A percentile compares a stretch with the other conserved stretches of the same genome.
Evolutionary conservation across 2,888 invertebrate species (phyloP).

Genomic region (Escarpia spicata): DNA sequence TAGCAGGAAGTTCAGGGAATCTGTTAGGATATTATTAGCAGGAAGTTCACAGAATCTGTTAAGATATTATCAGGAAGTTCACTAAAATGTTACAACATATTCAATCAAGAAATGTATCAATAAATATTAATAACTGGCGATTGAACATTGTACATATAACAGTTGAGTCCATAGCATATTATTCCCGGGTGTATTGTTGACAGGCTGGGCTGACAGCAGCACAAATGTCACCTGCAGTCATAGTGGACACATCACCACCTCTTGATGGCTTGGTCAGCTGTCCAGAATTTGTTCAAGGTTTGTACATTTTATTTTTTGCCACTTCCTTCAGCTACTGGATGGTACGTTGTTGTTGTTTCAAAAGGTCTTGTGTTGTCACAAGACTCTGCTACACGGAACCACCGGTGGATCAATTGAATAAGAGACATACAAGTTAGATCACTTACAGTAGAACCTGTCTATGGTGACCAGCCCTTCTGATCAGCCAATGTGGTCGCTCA

Average conservation of each 20-base stretch:
- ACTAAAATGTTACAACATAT: no score
- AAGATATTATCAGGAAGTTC: no score
- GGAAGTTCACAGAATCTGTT: no score
- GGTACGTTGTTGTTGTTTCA: not conserved
- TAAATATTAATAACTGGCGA: no score
- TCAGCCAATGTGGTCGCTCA: no score
- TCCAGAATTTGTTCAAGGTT: constrained; percentile 3
- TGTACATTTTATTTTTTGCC: not conserved
- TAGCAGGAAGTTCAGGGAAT: no score
- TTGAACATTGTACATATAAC: not conserved
- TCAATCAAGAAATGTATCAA: no score
- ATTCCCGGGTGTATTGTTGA: not conserved
- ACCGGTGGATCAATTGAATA: not conserved
- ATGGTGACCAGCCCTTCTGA: no score
- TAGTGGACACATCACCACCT: not conserved
- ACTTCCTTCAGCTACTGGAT: not conserved
- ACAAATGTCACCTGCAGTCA: not conserved
- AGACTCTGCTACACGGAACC: not conserved
- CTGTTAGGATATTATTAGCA: no score
- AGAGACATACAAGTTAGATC: not conserved
- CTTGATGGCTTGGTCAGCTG: not conserved
- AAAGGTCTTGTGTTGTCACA: not conserved
- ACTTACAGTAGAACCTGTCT: no score
- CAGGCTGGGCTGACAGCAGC: not conserved
- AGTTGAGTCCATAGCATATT: not conserved